A percentile compares a stretch with the other conserved stretches of the same genome.
phyloP scores from a whole-genome alignment of 2,797 vertebrate genomes.

The Bradypodion ventrale region DNA sequence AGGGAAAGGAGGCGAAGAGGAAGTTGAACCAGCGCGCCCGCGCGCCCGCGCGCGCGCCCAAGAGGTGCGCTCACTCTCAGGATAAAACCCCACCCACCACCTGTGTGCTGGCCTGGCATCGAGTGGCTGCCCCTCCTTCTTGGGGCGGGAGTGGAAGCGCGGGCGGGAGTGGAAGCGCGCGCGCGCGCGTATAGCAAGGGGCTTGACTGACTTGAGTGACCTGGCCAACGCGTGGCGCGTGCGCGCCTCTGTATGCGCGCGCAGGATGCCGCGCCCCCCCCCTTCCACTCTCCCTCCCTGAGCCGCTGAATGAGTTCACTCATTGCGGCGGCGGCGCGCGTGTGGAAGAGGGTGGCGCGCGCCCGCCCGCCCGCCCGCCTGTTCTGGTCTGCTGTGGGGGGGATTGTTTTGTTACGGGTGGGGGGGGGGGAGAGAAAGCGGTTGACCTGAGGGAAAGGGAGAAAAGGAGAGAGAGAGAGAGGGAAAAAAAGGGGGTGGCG shows the following conservation, averaged over 20 bases:
- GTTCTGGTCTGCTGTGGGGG: not conserved
- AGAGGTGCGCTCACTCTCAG: slow-evolving; percentile 55
- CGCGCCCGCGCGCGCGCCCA: not conserved
- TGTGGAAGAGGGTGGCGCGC: not conserved
- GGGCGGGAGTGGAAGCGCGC: too few species aligned
- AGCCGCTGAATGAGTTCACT: not conserved
- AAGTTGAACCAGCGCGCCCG: slow-evolving; percentile 35
- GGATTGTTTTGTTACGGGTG: slow-evolving; percentile 21
- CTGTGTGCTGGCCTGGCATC: slow-evolving; percentile 14
- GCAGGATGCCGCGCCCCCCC: not conserved
- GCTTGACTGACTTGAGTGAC: not conserved
- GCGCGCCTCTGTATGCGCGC: not conserved
- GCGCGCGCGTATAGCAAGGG: not conserved
- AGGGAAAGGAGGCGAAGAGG: not conserved
- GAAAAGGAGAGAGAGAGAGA: too few species aligned
- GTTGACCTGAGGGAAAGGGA: not conserved
- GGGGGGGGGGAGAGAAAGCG: not conserved
- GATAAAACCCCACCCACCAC: slow-evolving; percentile 44
- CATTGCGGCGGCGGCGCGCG: not conserved
- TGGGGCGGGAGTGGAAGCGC: too few species aligned
- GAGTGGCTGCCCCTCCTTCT: not conserved
- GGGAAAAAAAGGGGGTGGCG: not conserved
- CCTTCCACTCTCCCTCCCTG: too few species aligned
- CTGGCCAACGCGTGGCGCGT: not conserved
- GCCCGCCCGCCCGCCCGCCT: not conserved